Percentiles rank a stretch among this genome's conserved stretches.
These are phyloP conservation scores for Coremacera marginata DNA, from an alignment of 2,888 invertebrate genomes.

Conservation along the genomic window DNA sequence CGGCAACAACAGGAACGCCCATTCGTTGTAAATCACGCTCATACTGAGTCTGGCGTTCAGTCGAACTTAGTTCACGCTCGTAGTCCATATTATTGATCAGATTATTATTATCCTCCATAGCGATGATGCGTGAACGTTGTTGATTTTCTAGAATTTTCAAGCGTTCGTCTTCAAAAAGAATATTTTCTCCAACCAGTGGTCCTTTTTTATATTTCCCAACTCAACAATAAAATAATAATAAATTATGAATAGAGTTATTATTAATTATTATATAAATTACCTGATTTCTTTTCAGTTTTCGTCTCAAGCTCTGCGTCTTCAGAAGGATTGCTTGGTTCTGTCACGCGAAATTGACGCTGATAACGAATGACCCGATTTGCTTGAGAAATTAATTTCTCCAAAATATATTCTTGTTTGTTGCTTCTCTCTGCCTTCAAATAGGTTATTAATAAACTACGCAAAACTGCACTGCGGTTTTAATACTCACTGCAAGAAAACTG, in stretches of 20 bases:
- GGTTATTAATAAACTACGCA: neutral
- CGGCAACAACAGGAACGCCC: slow-evolving; percentile 67
- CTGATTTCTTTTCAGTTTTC: slow-evolving; percentile 39
- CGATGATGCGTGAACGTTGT: slow-evolving; percentile 68
- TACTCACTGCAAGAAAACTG: slow-evolving; percentile 20
- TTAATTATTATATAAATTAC: slow-evolving; percentile 42
- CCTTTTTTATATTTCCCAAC: slow-evolving; percentile 53
- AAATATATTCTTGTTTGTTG: slow-evolving; percentile 64
- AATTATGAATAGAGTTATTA: too few relatives aligned
- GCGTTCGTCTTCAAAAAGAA: slow-evolving; percentile 67
- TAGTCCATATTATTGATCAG: slow-evolving; percentile 59
- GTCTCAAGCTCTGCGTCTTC: neutral
- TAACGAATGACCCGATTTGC: slow-evolving; percentile 67
- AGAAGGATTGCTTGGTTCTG: slow-evolving; percentile 18
- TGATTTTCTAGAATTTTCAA: slow-evolving; percentile 68
- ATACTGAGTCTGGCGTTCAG: slow-evolving; percentile 67
- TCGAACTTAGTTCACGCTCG: slow-evolving; percentile 62
- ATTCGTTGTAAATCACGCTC: slow-evolving; percentile 68
- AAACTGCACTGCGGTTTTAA: neutral
- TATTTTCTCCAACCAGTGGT: slow-evolving; percentile 62
- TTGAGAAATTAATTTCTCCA: slow-evolving; percentile 67
- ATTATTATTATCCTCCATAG: slow-evolving; percentile 60
- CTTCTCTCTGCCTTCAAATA: slow-evolving; percentile 44
- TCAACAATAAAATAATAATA: neutral
- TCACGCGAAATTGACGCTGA: slow-evolving; percentile 48